phyloP scores from a whole-genome alignment of 1,140 invertebrate genomes.

The Bombus consobrinus region DNA sequence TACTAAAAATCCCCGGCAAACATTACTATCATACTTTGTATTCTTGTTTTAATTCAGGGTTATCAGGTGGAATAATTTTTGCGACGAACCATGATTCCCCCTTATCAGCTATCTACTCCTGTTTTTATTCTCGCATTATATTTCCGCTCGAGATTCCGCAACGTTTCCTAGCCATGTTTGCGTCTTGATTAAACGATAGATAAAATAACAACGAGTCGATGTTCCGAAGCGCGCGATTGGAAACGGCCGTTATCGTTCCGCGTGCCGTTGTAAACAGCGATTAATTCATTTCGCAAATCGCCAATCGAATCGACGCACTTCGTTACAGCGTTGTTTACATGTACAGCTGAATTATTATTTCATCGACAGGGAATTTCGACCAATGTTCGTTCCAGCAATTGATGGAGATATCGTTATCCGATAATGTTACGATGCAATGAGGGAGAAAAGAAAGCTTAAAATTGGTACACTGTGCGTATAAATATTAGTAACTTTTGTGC shows the following conservation, averaged over 20 bases:
- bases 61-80: slow-evolving; percentile 20
- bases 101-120: background rate
- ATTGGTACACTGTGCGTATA: too few relatives aligned
- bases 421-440: too few relatives aligned
- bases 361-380: too few relatives aligned
- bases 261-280: slow-evolving; percentile 10
- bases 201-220: background rate
- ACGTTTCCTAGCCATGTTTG: background rate
- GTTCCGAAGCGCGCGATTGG: background rate
- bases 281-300: slow-evolving; percentile 14
- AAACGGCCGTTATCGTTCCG: background rate
- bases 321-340: slow-evolving; percentile 14
- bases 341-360: background rate
- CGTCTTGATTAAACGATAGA: background rate
- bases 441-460: too few relatives aligned
- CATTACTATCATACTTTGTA: slow-evolving; percentile 28
- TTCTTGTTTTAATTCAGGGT: slow-evolving; percentile 20
- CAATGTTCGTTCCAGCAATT: background rate
- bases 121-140: too few relatives aligned
- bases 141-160: too few relatives aligned
- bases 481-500: too few relatives aligned
- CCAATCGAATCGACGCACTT: background rate
- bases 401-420: background rate
- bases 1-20: slow-evolving; percentile 13
- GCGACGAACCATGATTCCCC: background rate